Conservation (phyloP, 2,888 invertebrate species). For the Linyphia triangularis region DNA sequence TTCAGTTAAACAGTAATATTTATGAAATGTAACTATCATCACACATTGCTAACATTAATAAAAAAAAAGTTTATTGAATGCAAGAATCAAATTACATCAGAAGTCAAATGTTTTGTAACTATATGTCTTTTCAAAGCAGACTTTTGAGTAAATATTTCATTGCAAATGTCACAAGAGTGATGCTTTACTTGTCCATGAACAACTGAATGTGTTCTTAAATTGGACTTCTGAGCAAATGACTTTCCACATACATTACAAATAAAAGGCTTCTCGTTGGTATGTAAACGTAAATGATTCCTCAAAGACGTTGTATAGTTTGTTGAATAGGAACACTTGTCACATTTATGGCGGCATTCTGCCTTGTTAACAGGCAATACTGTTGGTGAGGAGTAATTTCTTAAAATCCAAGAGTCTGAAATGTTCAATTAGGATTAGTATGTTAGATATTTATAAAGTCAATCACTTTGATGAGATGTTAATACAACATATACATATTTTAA, state of each 20-base stretch:
- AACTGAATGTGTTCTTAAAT: conserved; percentile 25
- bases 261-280: conserved; percentile 55
- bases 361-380: neutral
- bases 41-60: too few species aligned
- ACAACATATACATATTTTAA: too few species aligned
- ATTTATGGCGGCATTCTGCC: conserved; percentile 34
- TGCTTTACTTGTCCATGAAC: neutral
- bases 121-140: neutral
- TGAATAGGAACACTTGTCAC: conserved; percentile 43
- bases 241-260: conserved; percentile 33
- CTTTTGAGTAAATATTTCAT: neutral
- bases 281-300: conserved; percentile 38
- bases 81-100: too few species aligned
- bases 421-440: neutral
- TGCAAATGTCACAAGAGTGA: neutral
- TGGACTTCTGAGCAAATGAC: conserved; percentile 49
- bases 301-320: conserved; percentile 53
- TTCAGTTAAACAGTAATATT: too few species aligned
- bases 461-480: too few species aligned
- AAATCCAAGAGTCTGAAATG: conserved; percentile 8
- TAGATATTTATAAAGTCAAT: too few species aligned
- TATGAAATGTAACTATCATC: too few species aligned
- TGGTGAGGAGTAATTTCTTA: neutral
- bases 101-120: neutral
- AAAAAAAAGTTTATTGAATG: too few species aligned